Conservation (phyloP, 2,113 vertebrate species). For the Psephotus haematonotus region DNA sequence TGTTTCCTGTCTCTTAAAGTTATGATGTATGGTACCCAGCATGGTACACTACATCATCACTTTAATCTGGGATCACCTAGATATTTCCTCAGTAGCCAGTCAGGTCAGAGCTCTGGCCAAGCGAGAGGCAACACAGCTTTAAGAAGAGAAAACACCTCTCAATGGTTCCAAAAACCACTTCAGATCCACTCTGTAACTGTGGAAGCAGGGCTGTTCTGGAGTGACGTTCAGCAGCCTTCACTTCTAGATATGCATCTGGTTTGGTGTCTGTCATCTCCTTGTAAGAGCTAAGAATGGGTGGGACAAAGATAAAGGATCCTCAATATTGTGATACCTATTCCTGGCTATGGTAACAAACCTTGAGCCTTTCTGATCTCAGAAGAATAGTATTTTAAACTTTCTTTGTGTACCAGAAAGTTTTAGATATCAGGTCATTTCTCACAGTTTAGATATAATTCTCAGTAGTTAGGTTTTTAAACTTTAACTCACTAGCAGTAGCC, state of each 20-base stretch:
- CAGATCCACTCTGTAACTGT: background rate
- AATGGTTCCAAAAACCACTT: background rate
- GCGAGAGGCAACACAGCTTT: background rate
- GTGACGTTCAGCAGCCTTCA: background rate
- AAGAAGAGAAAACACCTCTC: background rate
- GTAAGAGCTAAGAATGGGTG: background rate
- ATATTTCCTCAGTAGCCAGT: background rate
- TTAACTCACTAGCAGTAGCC: background rate
- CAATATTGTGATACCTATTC: background rate
- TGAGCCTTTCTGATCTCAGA: background rate
- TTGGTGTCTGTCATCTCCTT: background rate
- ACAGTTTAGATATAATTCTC: background rate
- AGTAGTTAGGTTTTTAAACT: background rate
- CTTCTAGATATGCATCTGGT: background rate
- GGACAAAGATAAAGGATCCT: background rate
- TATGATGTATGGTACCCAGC: background rate
- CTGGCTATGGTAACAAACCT: background rate
- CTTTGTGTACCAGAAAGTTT: background rate
- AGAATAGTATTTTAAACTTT: background rate
- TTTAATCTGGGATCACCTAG: background rate
- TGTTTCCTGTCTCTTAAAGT: background rate
- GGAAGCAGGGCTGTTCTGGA: background rate
- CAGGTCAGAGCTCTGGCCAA: background rate
- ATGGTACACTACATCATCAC: background rate
- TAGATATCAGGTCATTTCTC: background rate